Evolutionary conservation across 2,888 invertebrate genomes (phyloP).

Genomic region (Drosophila prolongata): DNA sequence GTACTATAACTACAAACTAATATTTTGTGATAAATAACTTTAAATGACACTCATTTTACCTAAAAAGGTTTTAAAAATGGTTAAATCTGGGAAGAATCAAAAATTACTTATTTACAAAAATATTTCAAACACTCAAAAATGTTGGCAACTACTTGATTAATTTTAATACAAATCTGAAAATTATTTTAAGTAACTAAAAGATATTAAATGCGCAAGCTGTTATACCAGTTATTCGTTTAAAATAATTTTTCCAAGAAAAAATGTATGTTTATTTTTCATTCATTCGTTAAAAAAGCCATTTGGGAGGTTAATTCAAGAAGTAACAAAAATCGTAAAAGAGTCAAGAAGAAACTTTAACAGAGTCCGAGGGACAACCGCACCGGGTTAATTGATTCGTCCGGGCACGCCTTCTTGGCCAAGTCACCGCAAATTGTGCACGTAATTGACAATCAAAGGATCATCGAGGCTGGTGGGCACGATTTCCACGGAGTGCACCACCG

Average conservation of each 20-base stretch:
- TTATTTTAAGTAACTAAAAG: no score
- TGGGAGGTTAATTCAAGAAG: not conserved
- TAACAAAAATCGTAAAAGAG: conserved; percentile 24
- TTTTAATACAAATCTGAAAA: no score
- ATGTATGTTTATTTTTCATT: not conserved
- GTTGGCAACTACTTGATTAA: no score
- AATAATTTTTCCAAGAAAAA: not conserved
- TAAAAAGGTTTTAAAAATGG: no score
- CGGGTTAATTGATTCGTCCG: conserved; percentile 17
- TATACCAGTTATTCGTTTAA: not conserved
- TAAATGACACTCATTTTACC: no score
- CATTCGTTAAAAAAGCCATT: not conserved
- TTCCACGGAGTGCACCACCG: conserved; percentile 81
- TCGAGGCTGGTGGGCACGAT: conserved; percentile 79
- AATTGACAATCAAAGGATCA: conserved; percentile 75
- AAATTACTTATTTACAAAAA: no score
- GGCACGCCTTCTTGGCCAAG: conserved; percentile 6
- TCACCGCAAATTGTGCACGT: conserved; percentile 73
- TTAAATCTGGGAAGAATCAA: no score
- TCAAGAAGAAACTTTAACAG: conserved; percentile 41
- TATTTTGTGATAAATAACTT: no score
- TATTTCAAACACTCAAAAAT: no score
- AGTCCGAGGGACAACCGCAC: conserved; percentile 12
- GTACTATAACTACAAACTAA: no score
- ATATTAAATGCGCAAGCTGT: no score